Evolutionary conservation across 2,113 vertebrate species (phyloP), one percentile per base, ranked within the genome.

Genomic region (Protobothrops mucrosquamatus): DNA sequence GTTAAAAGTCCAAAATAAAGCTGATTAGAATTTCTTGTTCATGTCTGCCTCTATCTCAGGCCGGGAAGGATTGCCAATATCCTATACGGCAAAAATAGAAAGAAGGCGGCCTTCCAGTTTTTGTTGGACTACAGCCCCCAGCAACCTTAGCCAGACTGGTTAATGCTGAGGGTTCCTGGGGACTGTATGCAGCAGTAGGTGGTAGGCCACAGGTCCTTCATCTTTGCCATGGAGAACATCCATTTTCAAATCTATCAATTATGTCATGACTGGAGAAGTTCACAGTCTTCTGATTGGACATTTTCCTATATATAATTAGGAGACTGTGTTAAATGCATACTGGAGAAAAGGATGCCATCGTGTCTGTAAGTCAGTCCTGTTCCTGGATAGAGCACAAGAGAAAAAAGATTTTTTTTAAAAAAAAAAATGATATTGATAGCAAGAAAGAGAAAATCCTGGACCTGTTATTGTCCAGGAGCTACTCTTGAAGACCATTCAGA

Each of bases 351-450:
- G 69, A 24, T 94, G 0, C 12, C 26, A 86, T 0, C 3, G 4
- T 34, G 0, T 92, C 87, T 24, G 15, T 61, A 74, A 4, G 1
- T 4, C 61, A 0, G 12, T 1, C 12, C 15, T 81, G 2, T 93
- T 61, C 91, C 64, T 91, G 57, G 1, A 6, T 48, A 89, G 55
- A 57, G 9, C 15, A 12, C n/a, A 89, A 59, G 54, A 89, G 34
- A 7, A 24, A 12, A 93, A 89, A 93, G 56, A 39, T 56, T 64
- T 64, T 64, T 11, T 57, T 24, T 7, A 26, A 88, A 88, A 46
- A 46, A 69, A 56, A 91, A 90, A 24, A 51, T 91, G 23, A 85
- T 88, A 93, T 59, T 91, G 93, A 93, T 85, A 39, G 4, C 12
- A 91, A 92, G 48, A 48, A 2, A 52, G 89, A 81, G 90, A 43